Conservation (phyloP, 2,888 invertebrate genomes). For the Tinea pellionella region DNA sequence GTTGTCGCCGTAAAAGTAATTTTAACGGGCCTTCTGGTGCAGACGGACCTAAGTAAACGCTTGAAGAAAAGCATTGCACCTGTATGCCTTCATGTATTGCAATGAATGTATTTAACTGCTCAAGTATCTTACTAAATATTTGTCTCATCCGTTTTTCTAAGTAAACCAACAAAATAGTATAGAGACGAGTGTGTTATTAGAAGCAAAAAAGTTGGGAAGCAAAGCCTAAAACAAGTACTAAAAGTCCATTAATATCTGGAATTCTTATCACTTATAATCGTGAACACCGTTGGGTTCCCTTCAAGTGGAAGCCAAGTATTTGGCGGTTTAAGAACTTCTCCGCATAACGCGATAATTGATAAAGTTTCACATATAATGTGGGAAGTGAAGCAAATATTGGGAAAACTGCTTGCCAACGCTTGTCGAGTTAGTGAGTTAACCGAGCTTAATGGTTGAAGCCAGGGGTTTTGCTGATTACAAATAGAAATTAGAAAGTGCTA, state of each 20-base stretch:
- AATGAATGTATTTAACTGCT: no score
- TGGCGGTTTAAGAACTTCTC: slow-evolving; percentile 35
- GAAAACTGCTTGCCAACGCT: slow-evolving; percentile 36
- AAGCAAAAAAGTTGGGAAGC: neutral
- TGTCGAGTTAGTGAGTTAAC: slow-evolving; percentile 13
- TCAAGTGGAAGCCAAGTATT: slow-evolving; percentile 39
- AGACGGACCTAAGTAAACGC: no score
- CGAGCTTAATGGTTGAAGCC: slow-evolving; percentile 20
- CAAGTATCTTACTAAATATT: no score
- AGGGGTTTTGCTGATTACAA: slow-evolving; percentile 40
- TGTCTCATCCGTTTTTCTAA: no score
- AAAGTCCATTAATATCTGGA: neutral
- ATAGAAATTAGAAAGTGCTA: slow-evolving; percentile 33
- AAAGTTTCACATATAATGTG: slow-evolving; percentile 37
- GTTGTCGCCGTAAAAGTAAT: no score
- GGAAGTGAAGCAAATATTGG: slow-evolving; percentile 42
- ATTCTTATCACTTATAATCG: slow-evolving; percentile 12
- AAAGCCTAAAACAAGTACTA: neutral
- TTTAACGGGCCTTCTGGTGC: no score
- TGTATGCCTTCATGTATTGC: no score
- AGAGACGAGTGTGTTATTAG: neutral
- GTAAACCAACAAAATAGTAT: no score
- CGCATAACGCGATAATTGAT: slow-evolving; percentile 60
- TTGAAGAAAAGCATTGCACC: no score
- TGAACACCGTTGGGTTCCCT: neutral